Conservation (phyloP, 2,888 invertebrate species). For the Hyles lineata region DNA sequence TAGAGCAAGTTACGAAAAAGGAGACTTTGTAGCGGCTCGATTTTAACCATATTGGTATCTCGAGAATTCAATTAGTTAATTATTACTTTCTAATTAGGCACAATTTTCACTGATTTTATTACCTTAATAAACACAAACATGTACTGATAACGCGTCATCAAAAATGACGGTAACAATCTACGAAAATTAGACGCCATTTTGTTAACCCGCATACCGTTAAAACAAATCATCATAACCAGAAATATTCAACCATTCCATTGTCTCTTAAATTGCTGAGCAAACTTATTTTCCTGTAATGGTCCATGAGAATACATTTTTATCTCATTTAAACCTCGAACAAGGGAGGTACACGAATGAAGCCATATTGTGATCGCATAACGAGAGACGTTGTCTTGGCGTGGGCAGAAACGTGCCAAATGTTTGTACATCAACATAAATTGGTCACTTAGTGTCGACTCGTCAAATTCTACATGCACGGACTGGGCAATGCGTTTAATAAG, state of each 20-base stretch:
- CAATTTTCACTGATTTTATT: no score
- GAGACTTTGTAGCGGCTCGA: no score
- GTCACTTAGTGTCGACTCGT: constrained; percentile 46
- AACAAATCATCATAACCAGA: background rate
- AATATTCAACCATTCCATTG: background rate
- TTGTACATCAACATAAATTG: constrained; percentile 44
- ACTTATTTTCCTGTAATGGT: background rate
- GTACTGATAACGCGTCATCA: no score
- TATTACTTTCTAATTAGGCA: no score
- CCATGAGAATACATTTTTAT: constrained; percentile 4
- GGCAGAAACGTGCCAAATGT: constrained; percentile 45
- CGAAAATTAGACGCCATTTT: no score
- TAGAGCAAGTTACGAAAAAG: no score
- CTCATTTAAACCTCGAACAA: constrained; percentile 30
- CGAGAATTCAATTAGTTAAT: no score
- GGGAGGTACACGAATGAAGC: constrained; percentile 28
- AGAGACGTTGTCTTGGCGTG: constrained; percentile 35
- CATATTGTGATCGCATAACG: constrained; percentile 20
- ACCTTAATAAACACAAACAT: no score
- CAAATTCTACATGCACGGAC: constrained; percentile 43
- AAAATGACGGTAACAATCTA: no score
- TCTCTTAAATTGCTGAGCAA: background rate
- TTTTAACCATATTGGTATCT: no score
- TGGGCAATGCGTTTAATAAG: constrained; percentile 25
- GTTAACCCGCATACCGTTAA: background rate